Evolutionary conservation across 2,113 vertebrate genomes (phyloP), one percentile per base, ranked within the genome.

Genomic region (Bos javanicus): DNA sequence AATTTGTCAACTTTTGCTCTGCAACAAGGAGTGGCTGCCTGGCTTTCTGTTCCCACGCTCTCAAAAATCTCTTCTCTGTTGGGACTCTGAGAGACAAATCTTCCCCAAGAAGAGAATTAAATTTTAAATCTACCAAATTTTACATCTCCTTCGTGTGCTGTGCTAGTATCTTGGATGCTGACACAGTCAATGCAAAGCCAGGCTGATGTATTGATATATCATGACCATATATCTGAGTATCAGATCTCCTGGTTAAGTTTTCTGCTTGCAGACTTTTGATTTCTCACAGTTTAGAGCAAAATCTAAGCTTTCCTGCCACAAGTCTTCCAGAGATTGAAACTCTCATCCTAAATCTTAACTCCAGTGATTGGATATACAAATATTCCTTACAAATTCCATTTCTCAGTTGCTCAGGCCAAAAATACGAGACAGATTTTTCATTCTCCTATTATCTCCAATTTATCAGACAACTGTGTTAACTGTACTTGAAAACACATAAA

Each of bases 121-220:
- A 46, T n/a, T 71, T 14, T 13, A 48, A 60, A 54, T 52, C 9
- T 48, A 25, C 33, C 48, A n/a, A 43, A 67, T 36, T 54, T 6
- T 16, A 48, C 1, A 33, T 87, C 26, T 36, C 23, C 7, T 46
- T 30, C 8, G 4, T 52, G 5, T 64, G 23, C 4, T 60, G 10
- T 64, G 28, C 19, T 50, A 33, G 13, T 6, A 14, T 5, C 13
- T 19, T 3, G 3, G 7, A 33, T 4, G 17, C 8, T 14, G 23
- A 52, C 0, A 26, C 1, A 17, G 36, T 48, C n/a, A 16, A 28
- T 11, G 2, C 25, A 26, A 9, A 23, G 17, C 19, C 11, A 39
- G 15, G 4, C 7, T 84, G 21, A 48, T 4, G 13, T 23, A 43
- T 15, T 76, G 23, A 14, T 43, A 6, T 14, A 36, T 71, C 1